These are phyloP conservation scores for Clivina fossor DNA, from an alignment of 2,888 invertebrate genomes.

Conservation along the genomic window DNA sequence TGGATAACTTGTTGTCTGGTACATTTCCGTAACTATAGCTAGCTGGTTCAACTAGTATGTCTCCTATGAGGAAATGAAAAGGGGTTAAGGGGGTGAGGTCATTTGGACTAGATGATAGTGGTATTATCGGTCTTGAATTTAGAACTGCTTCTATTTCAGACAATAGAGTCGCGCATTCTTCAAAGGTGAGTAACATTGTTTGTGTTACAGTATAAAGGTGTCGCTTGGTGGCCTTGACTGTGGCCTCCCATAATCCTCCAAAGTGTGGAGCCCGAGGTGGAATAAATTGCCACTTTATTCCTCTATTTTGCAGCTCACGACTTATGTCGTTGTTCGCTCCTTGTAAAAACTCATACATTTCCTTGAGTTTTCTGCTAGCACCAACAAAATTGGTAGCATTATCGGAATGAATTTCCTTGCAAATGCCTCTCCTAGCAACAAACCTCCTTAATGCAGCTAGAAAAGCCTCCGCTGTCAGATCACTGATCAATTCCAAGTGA, in stretches of 20 bases:
- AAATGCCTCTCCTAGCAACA: constrained; percentile 30
- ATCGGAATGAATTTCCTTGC: constrained; percentile 2
- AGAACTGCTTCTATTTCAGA: not conserved
- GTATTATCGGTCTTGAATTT: constrained; percentile 11
- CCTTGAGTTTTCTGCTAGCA: constrained; percentile 24
- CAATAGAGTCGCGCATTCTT: constrained; percentile 7
- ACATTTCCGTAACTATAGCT: constrained; percentile 7
- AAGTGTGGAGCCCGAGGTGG: constrained; percentile 35
- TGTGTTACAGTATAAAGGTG: constrained; percentile 32
- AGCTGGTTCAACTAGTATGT: constrained; percentile 4
- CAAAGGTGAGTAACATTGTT: not conserved
- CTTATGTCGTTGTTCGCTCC: constrained; percentile 19
- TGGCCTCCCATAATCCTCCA: constrained; percentile 26
- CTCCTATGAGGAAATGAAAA: constrained; percentile 7
- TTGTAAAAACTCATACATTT: constrained; percentile 27
- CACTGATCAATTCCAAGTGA: constrained; percentile 3
- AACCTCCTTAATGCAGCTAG: constrained; percentile 32
- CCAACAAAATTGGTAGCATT: constrained; percentile 28
- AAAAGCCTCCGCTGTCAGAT: constrained; percentile 37
- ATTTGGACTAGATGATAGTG: constrained; percentile 3
- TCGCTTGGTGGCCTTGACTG: constrained; percentile 21
- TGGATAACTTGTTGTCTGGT: constrained; percentile 34
- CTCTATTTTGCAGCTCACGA: constrained; percentile 8
- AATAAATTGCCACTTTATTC: constrained; percentile 35
- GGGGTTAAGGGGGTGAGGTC: constrained; percentile 1